Evolutionary conservation across 2,888 invertebrate genomes (phyloP).

Genomic region (Apodemia zela): DNA sequence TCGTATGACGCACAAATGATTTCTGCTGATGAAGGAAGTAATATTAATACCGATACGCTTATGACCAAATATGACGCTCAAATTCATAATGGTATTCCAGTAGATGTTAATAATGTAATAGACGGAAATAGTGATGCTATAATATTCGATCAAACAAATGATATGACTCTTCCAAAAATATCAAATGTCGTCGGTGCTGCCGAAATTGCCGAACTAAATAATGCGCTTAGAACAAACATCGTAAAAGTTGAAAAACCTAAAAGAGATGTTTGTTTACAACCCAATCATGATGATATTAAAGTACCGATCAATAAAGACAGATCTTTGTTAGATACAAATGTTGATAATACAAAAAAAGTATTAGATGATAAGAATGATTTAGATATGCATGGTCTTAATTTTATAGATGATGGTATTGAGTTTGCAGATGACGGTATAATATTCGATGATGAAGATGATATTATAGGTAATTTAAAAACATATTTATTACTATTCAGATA

Average conservation of each 20-base stretch:
- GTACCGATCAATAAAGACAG: not conserved
- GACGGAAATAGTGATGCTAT: not conserved
- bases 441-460: conserved; percentile 35
- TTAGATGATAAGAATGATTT: conserved; percentile 38
- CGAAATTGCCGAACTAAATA: conserved; percentile 12
- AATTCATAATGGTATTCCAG: not conserved
- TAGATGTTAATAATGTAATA: not conserved
- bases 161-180: conserved; percentile 27
- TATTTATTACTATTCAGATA: conserved; percentile 6
- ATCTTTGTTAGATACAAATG: not conserved
- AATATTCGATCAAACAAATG: not conserved
- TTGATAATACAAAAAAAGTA: conserved; percentile 27
- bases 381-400: conserved; percentile 22
- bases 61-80: not conserved
- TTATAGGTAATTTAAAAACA: conserved; percentile 31
- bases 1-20: no score
- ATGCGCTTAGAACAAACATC: not conserved
- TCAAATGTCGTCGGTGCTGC: conserved; percentile 25
- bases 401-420: conserved; percentile 48
- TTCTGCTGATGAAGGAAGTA: not conserved
- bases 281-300: not conserved
- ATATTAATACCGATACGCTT: not conserved
- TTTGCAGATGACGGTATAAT: conserved; percentile 47
- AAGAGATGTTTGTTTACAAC: not conserved
- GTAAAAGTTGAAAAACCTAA: not conserved